These are phyloP conservation scores for Pseudorhiza aurosa DNA, from an alignment of 30 jellyfish, hydroid and myxozoan genomes.

Conservation along the genomic window DNA sequence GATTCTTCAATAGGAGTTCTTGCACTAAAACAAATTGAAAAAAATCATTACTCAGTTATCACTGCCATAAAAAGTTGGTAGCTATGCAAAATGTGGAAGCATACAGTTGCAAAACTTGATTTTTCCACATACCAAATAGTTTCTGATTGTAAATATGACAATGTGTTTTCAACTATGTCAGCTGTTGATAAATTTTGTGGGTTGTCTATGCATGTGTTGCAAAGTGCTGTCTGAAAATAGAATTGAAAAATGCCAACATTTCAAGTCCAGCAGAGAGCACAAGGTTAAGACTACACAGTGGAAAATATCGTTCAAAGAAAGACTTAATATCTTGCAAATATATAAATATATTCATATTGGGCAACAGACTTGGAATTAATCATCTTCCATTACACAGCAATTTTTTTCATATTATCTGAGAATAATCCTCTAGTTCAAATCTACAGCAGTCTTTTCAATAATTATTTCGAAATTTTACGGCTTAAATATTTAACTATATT, in stretches of 20 bases:
- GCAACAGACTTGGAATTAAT: too few relatives aligned
- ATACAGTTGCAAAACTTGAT: background rate
- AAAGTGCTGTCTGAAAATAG: conserved; percentile 77
- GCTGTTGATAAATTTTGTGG: conserved; percentile 59
- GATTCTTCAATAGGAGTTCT: conserved; percentile 69
- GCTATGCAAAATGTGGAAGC: background rate
- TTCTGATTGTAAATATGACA: conserved; percentile 77
- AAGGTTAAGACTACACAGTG: too few relatives aligned
- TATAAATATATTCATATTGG: too few relatives aligned
- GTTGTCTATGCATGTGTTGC: conserved; percentile 93
- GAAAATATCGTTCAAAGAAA: too few relatives aligned
- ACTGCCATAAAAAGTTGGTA: background rate
- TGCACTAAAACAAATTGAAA: conserved; percentile 62
- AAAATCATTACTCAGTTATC: background rate
- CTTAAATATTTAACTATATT: too few relatives aligned
- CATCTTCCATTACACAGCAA: too few relatives aligned
- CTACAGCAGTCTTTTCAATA: too few relatives aligned
- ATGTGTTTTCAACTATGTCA: conserved; percentile 43
- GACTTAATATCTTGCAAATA: too few relatives aligned
- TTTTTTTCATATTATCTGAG: too few relatives aligned
- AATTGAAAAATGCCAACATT: background rate
- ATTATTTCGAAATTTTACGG: too few relatives aligned
- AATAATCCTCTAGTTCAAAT: too few relatives aligned
- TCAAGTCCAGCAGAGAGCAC: too few relatives aligned
- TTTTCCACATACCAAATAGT: conserved; percentile 78